Percentiles rank a stretch among this genome's conserved stretches.
Conservation (phyloP, 2,113 vertebrate genomes). For the Perca schrenkii region DNA sequence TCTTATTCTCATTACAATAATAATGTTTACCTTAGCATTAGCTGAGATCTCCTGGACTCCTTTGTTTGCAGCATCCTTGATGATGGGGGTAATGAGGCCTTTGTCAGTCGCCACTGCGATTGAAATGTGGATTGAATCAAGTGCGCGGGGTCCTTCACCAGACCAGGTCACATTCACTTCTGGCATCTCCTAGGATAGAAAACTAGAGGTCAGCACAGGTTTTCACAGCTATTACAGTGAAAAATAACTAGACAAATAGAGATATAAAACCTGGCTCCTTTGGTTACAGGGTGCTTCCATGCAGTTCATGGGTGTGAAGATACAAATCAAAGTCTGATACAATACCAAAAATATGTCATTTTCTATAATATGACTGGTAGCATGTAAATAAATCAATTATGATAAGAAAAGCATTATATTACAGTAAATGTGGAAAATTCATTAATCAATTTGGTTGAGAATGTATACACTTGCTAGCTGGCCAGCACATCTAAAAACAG, state of each 20-base stretch:
- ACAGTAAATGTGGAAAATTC: not conserved
- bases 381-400: not conserved
- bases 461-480: not conserved
- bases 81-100: slow-evolving; percentile 95
- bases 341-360: not conserved
- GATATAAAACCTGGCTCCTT: not conserved
- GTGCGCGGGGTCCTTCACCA: slow-evolving; percentile 86
- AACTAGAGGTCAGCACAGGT: slow-evolving; percentile 24
- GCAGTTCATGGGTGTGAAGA: not conserved
- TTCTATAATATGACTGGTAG: not conserved
- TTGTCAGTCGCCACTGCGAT: slow-evolving; percentile 94
- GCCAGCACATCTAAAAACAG: not conserved
- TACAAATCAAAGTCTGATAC: not conserved
- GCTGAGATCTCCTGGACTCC: slow-evolving; percentile 92
- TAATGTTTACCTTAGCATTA: slow-evolving; percentile 87
- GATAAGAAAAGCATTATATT: not conserved
- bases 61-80: slow-evolving; percentile 92
- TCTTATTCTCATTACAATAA: too few relatives aligned
- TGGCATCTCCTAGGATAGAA: slow-evolving; percentile 89
- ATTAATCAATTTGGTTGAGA: not conserved
- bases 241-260: not conserved
- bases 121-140: slow-evolving; percentile 92
- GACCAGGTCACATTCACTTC: slow-evolving; percentile 94
- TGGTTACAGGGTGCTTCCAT: not conserved
- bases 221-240: not conserved